Percentiles rank a stretch among this genome's conserved stretches.
Conservation (phyloP, 2,797 vertebrate genomes). For the Helarctos malayanus region DNA sequence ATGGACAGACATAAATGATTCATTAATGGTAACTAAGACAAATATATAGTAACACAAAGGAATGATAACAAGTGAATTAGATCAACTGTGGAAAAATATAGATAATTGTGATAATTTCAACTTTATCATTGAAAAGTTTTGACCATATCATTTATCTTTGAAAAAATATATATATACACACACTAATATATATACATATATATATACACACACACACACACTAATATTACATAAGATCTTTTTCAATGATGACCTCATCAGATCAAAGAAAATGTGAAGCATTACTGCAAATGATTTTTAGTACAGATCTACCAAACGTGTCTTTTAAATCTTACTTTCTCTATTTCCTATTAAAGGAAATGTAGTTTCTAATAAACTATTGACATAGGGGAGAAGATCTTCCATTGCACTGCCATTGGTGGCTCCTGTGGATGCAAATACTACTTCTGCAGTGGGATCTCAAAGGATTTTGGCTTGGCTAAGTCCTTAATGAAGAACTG, state of each 20-base stretch:
- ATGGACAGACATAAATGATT: neutral
- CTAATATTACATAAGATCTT: neutral
- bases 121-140: neutral
- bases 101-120: slow-evolving; percentile 4
- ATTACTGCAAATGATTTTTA: slow-evolving; percentile 4
- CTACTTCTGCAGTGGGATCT: neutral
- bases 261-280: neutral
- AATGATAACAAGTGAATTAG: slow-evolving; percentile 43
- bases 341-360: neutral
- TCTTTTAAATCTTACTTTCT: neutral
- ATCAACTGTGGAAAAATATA: neutral
- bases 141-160: neutral
- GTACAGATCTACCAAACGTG: neutral
- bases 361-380: neutral
- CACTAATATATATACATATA: too few species aligned
- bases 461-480: neutral
- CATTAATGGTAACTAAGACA: slow-evolving; percentile 5
- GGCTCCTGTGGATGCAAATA: neutral
- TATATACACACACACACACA: neutral
- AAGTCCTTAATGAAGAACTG: neutral
- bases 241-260: neutral
- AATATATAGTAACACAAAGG: slow-evolving; percentile 23
- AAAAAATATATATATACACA: neutral
- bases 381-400: neutral
- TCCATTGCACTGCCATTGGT: neutral